Percentiles rank a stretch among this genome's conserved stretches.
Evolutionary conservation across 2,113 vertebrate species (phyloP).

Genomic region (Solenodon paradoxus): DNA sequence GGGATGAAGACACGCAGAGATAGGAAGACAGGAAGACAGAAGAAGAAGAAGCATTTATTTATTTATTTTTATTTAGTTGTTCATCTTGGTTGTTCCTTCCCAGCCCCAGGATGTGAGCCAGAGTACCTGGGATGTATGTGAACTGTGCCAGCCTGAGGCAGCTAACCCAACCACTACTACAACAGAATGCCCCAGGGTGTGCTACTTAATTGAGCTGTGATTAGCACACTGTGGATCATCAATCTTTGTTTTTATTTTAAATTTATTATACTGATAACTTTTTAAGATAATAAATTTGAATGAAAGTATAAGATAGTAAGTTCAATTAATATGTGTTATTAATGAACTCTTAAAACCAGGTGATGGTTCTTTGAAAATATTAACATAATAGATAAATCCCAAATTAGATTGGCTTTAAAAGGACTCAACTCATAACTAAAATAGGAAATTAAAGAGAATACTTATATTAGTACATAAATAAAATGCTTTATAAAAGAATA

Average conservation of each 20-base stretch:
- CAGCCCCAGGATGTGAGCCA: no score
- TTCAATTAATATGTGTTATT: neutral
- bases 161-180: no score
- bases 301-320: neutral
- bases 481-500: neutral
- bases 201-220: neutral
- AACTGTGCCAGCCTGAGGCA: no score
- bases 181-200: no score
- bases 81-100: no score
- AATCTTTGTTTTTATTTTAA: neutral
- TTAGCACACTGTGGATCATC: neutral
- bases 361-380: neutral
- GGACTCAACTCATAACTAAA: neutral
- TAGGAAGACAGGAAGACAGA: no score
- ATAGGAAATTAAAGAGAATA: neutral
- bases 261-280: neutral
- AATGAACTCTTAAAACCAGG: neutral
- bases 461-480: neutral
- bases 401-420: neutral
- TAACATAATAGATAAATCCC: neutral
- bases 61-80: no score
- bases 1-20: no score
- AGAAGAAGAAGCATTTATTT: no score
- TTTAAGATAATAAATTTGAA: neutral
- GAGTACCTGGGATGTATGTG: no score